These are phyloP conservation scores for Harpagoxenus sublaevis DNA, from an alignment of 2,888 invertebrate genomes.

Conservation along the genomic window DNA sequence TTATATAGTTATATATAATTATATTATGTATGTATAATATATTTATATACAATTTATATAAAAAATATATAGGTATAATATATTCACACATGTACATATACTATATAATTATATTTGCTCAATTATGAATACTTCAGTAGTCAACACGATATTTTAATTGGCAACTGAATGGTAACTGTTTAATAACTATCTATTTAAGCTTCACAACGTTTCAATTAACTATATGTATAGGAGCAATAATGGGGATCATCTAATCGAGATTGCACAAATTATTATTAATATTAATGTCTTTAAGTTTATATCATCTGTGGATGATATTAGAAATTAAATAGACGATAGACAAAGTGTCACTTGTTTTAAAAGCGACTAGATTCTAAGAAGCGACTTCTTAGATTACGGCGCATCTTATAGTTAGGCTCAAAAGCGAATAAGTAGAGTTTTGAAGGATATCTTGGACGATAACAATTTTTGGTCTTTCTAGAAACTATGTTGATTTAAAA, in stretches of 20 bases:
- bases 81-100: too few species aligned
- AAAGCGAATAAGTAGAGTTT: conserved; percentile 4
- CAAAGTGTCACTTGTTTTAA: conserved; percentile 19
- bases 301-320: not conserved
- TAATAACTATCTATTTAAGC: not conserved
- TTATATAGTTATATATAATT: too few species aligned
- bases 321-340: not conserved
- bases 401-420: not conserved
- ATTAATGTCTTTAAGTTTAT: not conserved
- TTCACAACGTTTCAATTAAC: not conserved
- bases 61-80: too few species aligned
- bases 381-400: conserved; percentile 9
- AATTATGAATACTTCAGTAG: not conserved
- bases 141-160: not conserved
- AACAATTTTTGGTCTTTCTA: conserved; percentile 5
- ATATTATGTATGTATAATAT: too few species aligned
- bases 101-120: not conserved
- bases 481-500: not conserved
- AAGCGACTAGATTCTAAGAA: not conserved
- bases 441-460: not conserved
- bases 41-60: too few species aligned
- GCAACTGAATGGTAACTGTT: not conserved
- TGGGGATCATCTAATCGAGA: not conserved
- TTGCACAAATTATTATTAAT: conserved; percentile 6
- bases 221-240: not conserved